Base-by-base conservation (phyloP, 2,888 invertebrate genomes). In the Chaitophorus viminalis region DNA sequence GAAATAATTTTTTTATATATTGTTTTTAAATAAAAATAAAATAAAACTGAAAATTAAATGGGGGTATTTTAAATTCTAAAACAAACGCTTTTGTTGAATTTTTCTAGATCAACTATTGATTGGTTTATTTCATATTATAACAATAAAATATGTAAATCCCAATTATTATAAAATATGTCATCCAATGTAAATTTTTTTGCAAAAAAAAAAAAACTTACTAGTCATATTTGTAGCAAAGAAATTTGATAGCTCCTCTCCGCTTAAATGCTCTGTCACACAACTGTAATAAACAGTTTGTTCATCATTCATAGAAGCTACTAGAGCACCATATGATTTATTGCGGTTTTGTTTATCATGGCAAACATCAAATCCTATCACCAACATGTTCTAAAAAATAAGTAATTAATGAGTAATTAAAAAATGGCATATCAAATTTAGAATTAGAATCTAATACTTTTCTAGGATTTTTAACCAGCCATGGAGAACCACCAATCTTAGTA, bases 401-500 rank as follows among this genome's bases (percentile, higher is more conserved):
- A n/a, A n/a, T 82, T 8, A 29, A 14, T n/a, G n/a, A 72, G 39
- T 39, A 31, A 39, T 31, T 65, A 54, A 5, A 60, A n/a, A 1
- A 81, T 21, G 1, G 68, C 17, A n/a, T 46, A n/a, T 46, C 46
- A 65, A 25, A 0, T 60, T 72, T 33, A 39, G 8, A n/a, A n/a
- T 39, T 46, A 29, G n/a, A 60, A 87, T 72, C 11, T 18, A 88
- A 88, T 88, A 90, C 93, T 5, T 90, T 91, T 0, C 94, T 88
- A 0, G 96, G 96, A 70, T 96, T 92, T 0, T 93, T 93, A 0
- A 97, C 93, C 1, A 93, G 92, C 98, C 98, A 98, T 0, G 98
- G 96, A 0, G 95, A 95, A 0, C 98, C 98, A 29, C 98, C 98
- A 60, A 98, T 91, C 90, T 99, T 99, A 90, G 97, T 97, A 91